Base-by-base conservation (phyloP, 2,113 vertebrate species). In the Xenotilapia longispinis region DNA sequence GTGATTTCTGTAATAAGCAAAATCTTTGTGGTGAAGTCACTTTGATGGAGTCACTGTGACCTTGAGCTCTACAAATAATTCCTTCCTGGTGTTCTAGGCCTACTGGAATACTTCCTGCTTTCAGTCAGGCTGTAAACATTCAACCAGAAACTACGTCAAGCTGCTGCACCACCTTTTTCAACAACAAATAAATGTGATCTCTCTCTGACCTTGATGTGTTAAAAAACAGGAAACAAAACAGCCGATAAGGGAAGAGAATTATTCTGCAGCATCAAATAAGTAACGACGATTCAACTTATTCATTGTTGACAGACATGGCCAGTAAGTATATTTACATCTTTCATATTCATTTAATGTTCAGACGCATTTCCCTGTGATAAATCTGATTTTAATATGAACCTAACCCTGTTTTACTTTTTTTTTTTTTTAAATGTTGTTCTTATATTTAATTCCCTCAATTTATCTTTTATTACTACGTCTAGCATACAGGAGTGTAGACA, bases 21-120 rank as follows among this genome's bases (percentile, higher is more conserved):
- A 45, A 45, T 45, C 42, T 45, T 45, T 45, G 42, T 45, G 12
- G 42, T 42, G 15, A 49, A 17, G 45, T 3, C 9, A 19, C 51
- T 53, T 19, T 53, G 49, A 53, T 53, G 49, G 49, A 53, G 19
- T 53, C 49, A 53, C 49, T 0, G 5, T 53, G 49, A 53, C 9
- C 9, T 53, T 9, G 9, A n/a, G 3, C 19, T 53, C 19, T 53
- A 10, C 17, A 53, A 53, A 2, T n/a, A 9, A 53, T 53, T 53
- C 0, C 0, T 53, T 53, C 0, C 51, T n/a, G 51, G 17, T 53
- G 51, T n/a, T 53, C 19, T 10, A 53, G 51, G 19, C 9, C 51
- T n/a, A 10, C 5, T 53, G 51, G 51, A 53, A 53, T 6, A n/a
- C 8, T 2, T n/a, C 51, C 51, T 53, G 19, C 19, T 53, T 53